These are phyloP conservation scores for Lissonota sp. DNA, from an alignment of 2,888 invertebrate species.

Conservation along the genomic window DNA sequence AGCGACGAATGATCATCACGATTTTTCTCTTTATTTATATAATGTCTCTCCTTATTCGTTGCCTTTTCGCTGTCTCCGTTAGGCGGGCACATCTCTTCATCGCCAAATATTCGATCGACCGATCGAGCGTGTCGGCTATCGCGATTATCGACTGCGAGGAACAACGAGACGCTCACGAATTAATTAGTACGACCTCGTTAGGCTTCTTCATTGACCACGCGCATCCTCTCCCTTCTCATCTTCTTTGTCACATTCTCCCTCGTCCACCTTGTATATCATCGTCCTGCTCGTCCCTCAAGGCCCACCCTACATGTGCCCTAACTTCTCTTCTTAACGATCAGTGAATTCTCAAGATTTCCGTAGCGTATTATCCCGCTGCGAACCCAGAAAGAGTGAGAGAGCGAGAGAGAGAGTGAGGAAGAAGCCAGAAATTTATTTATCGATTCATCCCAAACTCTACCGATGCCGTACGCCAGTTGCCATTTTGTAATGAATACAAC, in stretches of 20 bases:
- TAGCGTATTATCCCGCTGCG: neutral
- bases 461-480: slow-evolving; percentile 14
- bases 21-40: neutral
- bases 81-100: neutral
- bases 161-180: slow-evolving; percentile 64
- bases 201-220: slow-evolving; percentile 44
- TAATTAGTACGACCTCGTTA: slow-evolving; percentile 69
- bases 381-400: too few relatives aligned
- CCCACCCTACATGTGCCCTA: slow-evolving; percentile 19
- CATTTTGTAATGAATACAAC: slow-evolving; percentile 29
- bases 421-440: slow-evolving; percentile 65
- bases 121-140: slow-evolving; percentile 59
- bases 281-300: neutral
- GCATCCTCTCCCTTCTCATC: slow-evolving; percentile 20
- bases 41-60: neutral
- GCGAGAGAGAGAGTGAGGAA: too few relatives aligned
- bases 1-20: too few relatives aligned
- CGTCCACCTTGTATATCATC: slow-evolving; percentile 9
- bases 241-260: slow-evolving; percentile 21
- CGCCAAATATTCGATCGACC: slow-evolving; percentile 46
- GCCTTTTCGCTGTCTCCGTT: neutral
- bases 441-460: slow-evolving; percentile 55
- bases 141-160: slow-evolving; percentile 50
- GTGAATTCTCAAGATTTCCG: slow-evolving; percentile 66
- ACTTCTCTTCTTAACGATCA: slow-evolving; percentile 44